These are phyloP conservation scores for Prosopocoilus inquinatus DNA, from an alignment of 2,888 invertebrate genomes.

Conservation along the genomic window DNA sequence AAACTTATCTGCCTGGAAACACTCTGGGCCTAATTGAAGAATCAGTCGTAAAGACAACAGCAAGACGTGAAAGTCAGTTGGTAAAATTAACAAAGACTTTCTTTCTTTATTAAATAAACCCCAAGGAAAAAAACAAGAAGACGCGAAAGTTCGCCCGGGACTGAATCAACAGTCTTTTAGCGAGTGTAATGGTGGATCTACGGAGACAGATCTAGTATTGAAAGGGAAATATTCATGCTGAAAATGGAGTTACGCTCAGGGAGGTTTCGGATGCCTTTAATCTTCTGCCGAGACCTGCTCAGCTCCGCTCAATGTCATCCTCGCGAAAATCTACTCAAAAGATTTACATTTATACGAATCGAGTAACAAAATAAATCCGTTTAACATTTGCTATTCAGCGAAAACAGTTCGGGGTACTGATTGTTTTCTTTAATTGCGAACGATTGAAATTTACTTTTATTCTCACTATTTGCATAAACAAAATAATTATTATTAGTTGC, in stretches of 20 bases:
- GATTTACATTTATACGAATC: constrained; percentile 4
- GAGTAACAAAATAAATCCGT: background rate
- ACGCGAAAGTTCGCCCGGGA: constrained; percentile 1
- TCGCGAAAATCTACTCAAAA: background rate
- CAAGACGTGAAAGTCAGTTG: background rate
- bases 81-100: too few species aligned
- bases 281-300: constrained; percentile 27
- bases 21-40: background rate
- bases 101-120: background rate
- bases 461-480: too few species aligned
- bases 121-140: too few species aligned
- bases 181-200: constrained; percentile 28
- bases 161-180: constrained; percentile 29
- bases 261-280: constrained; percentile 36
- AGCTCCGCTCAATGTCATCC: background rate
- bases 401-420: too few species aligned
- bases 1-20: constrained; percentile 3
- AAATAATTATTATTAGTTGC: too few species aligned
- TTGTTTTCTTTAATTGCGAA: too few species aligned
- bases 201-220: constrained; percentile 36
- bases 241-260: constrained; percentile 39
- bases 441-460: too few species aligned
- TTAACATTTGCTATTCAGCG: background rate
- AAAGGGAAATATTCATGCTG: constrained; percentile 42
- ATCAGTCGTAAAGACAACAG: background rate